Base-by-base conservation (phyloP, 2,113 vertebrate genomes). In the Meleagris gallopavo region DNA sequence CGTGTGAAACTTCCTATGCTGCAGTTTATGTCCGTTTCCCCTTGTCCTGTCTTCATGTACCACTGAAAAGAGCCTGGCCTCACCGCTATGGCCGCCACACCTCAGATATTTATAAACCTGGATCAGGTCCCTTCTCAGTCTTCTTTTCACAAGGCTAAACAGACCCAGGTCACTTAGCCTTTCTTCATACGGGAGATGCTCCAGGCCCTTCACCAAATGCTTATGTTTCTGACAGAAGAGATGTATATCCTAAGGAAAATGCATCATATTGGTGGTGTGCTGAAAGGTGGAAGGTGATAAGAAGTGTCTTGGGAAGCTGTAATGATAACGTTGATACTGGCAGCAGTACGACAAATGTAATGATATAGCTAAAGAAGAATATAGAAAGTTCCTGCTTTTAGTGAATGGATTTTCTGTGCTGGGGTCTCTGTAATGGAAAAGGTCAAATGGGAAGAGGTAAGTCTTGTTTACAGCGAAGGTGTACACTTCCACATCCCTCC, bases 401-500 rank as follows among this genome's bases (percentile, higher is more conserved):
- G 9, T 27, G 41, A 75, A 18, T 36, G 7, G 4, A 4, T 45
- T 74, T 90, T 52, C 57, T 43, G 10, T 61, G 13, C 27, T 60
- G 79, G 11, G 5, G 12, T 4, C 16, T 52, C 20, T 30, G 9
- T 70, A 70, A 38, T 38, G 10, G 45, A 48, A 76, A 85, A 88
- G 19, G 25, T 43, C 21, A 54, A 27, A 8, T 22, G 7, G 17
- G n/a, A 71, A 66, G 18, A 14, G 20, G 19, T 27, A 83, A 52
- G 11, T 32, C 24, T 73, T 46, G 30, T 12, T 4, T 40, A 52
- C 19, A 70, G 18, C 9, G 50, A 43, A 21, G 5, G 5, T 22
- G 16, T 36, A 19, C 0, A 0, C 13, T 55, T 15, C 5, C 10
- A 54, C 30, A 36, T 8, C 20, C 7, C 4, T 11, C 34, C 27